Conservation (phyloP, 1,140 invertebrate genomes). For the Stenopsyche tienmushanensis region DNA sequence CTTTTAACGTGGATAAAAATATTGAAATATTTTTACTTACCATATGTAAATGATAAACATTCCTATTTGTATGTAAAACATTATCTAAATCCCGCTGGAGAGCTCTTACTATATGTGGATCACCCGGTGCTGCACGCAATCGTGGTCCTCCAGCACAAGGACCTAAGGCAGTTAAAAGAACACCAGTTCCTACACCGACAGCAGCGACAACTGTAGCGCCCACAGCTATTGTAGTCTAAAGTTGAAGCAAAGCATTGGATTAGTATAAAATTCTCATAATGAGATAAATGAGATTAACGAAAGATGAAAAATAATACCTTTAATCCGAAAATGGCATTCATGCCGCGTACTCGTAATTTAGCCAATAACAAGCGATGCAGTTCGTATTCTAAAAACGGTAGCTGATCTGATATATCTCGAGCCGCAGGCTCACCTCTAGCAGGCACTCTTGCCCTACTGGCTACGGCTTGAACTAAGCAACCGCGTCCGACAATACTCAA, state of each 20-base stretch:
- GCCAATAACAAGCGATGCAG: conserved; percentile 88
- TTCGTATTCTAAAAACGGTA: conserved; percentile 96
- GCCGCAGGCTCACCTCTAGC: conserved; percentile 83
- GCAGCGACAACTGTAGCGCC: conserved; percentile 58
- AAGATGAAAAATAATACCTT: conserved; percentile 53
- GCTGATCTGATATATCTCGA: conserved; percentile 88
- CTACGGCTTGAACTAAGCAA: conserved; percentile 75
- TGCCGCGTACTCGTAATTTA: conserved; percentile 88
- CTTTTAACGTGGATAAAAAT: no score
- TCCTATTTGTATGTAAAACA: conserved; percentile 33
- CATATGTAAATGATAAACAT: conserved; percentile 37
- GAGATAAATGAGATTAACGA: neutral
- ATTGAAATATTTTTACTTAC: conserved; percentile 17
- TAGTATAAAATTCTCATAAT: neutral
- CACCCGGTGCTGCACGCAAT: conserved; percentile 33
- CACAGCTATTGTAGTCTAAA: conserved; percentile 77
- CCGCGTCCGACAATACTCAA: conserved; percentile 74
- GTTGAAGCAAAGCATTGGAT: no score
- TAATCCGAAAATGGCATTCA: conserved; percentile 90
- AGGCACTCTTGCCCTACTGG: conserved; percentile 78
- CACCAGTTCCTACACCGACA: conserved; percentile 37
- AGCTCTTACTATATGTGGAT: conserved; percentile 28
- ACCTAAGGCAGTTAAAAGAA: conserved; percentile 36
- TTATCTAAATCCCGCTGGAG: conserved; percentile 35
- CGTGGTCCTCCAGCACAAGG: conserved; percentile 25